These are phyloP conservation scores for Pogonophryne albipinna DNA, from an alignment of 2,797 vertebrate species.

Conservation along the genomic window DNA sequence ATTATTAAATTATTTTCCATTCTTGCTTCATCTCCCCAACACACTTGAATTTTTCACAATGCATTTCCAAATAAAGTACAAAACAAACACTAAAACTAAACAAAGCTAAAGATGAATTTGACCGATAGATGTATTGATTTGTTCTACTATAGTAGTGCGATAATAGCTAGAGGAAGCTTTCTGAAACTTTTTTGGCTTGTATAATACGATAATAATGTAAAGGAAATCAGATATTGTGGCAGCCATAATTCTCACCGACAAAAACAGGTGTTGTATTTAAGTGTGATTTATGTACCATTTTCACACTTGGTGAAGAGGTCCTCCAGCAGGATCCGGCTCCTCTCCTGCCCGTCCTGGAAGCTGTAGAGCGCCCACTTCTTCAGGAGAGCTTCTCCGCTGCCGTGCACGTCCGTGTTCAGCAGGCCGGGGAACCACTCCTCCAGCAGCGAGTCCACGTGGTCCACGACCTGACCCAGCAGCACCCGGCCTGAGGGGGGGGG, in stretches of 20 bases:
- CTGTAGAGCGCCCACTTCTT: conserved; percentile 98
- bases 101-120: no score
- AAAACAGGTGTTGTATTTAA: neutral
- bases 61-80: no score
- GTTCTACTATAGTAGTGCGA: no score
- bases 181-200: no score
- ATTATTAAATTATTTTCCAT: no score
- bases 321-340: conserved; percentile 92
- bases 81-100: no score
- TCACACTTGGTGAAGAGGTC: conserved; percentile 89
- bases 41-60: no score
- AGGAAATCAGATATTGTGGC: no score
- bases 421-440: conserved; percentile 98
- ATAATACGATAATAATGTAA: no score
- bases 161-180: no score
- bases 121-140: no score
- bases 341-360: conserved; percentile 91
- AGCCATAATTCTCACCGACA: neutral
- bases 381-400: conserved; percentile 92
- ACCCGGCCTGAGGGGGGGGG: conserved; percentile 85
- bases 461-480: conserved; percentile 95
- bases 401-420: conserved; percentile 92
- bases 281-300: conserved; percentile 80
- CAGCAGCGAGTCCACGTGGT: conserved; percentile 96
- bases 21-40: no score